Evolutionary conservation across 1,140 invertebrate genomes (phyloP).

Genomic region (Papilio xuthus): DNA sequence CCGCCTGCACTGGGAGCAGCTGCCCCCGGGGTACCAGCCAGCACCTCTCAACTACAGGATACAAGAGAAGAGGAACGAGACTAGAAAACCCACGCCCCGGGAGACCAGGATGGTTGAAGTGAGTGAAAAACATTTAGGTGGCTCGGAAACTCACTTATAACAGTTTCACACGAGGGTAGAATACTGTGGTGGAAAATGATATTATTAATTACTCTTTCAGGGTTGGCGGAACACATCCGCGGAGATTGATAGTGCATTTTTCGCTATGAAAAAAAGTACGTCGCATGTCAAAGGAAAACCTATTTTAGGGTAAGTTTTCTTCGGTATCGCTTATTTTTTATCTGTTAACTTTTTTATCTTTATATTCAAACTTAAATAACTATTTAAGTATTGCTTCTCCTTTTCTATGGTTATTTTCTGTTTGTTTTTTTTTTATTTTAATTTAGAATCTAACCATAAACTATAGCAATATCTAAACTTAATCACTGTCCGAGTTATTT

Average conservation of each 20-base stretch:
- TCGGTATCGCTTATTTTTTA: background rate
- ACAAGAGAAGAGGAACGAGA: conserved; percentile 62
- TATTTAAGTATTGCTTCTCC: too few relatives aligned
- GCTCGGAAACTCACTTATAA: too few relatives aligned
- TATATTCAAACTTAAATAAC: too few relatives aligned
- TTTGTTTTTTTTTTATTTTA: too few relatives aligned
- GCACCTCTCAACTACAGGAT: conserved; percentile 47
- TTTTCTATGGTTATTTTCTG: too few relatives aligned
- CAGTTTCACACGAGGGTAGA: background rate
- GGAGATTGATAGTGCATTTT: conserved; percentile 73
- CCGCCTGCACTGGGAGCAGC: conserved; percentile 90
- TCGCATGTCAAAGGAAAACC: conserved; percentile 81
- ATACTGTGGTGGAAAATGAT: too few relatives aligned
- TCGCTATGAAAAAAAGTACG: conserved; percentile 65
- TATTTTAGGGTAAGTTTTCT: conserved; percentile 61
- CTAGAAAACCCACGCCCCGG: conserved; percentile 67
- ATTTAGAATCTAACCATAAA: too few relatives aligned
- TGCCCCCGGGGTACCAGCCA: conserved; percentile 87
- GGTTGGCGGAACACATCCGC: conserved; percentile 69
- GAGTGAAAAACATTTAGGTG: conserved; percentile 40
- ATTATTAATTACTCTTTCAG: conserved; percentile 46
- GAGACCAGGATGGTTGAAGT: conserved; percentile 70
- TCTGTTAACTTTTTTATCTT: too few relatives aligned
- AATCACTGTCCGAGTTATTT: too few relatives aligned
- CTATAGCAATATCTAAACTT: too few relatives aligned